Evolutionary conservation across 2,888 invertebrate species (phyloP).

Genomic region (Lasioglossum morio): DNA sequence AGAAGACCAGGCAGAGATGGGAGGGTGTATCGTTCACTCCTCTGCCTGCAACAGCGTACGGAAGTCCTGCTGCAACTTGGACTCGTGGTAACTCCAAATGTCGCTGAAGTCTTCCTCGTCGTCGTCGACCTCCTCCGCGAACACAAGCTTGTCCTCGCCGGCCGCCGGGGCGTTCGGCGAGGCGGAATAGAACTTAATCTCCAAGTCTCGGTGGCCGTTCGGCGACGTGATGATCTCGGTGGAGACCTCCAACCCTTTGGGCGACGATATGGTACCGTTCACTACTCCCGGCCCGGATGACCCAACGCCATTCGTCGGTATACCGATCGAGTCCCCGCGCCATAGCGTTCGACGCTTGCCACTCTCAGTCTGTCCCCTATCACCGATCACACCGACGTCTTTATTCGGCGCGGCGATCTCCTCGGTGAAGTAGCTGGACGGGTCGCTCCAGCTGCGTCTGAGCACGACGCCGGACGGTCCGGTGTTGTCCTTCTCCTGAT

Average conservation of each 20-base stretch:
- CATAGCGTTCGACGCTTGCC: conserved; percentile 76
- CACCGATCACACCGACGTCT: conserved; percentile 83
- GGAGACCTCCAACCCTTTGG: conserved; percentile 88
- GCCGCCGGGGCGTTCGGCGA: conserved; percentile 85
- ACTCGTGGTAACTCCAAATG: conserved; percentile 83
- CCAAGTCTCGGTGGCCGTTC: conserved; percentile 91
- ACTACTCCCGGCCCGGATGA: conserved; percentile 54
- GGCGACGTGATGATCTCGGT: conserved; percentile 92
- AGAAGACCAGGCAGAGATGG: conserved; percentile 1
- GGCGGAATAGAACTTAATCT: conserved; percentile 91
- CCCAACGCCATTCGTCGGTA: conserved; percentile 46
- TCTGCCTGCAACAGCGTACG: conserved; percentile 82
- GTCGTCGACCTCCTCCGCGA: conserved; percentile 71
- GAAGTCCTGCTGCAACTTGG: conserved; percentile 82
- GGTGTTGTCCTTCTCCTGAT: conserved; percentile 33
- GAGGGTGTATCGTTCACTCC: conserved; percentile 73
- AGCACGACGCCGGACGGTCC: conserved; percentile 78
- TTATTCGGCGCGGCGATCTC: conserved; percentile 81
- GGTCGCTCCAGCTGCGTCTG: conserved; percentile 89
- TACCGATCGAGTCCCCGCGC: conserved; percentile 80
- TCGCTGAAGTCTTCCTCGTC: conserved; percentile 80
- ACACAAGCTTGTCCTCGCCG: conserved; percentile 74
- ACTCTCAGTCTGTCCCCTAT: conserved; percentile 77
- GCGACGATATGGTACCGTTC: conserved; percentile 76
- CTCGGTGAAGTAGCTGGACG: conserved; percentile 85